These are phyloP conservation scores for Camponotus floridanus DNA, from an alignment of 1,140 invertebrate genomes.

Conservation along the genomic window DNA sequence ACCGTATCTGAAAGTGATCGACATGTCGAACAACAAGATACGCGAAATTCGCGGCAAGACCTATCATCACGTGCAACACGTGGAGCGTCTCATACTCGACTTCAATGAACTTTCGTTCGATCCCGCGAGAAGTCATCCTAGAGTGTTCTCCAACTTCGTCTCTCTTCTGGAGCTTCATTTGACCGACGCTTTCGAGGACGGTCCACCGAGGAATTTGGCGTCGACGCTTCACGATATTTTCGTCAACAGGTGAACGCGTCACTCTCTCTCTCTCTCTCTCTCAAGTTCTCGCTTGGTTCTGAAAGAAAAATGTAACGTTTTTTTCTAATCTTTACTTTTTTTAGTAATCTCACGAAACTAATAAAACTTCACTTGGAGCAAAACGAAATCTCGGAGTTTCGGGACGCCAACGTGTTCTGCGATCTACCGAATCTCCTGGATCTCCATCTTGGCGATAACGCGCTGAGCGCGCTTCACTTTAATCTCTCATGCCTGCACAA, in stretches of 20 bases:
- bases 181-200: conserved; percentile 92
- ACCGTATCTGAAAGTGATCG: conserved; percentile 89
- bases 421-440: conserved; percentile 89
- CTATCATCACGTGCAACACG: conserved; percentile 91
- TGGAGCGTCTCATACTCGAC: conserved; percentile 91
- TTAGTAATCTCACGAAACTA: conserved; percentile 88
- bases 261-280: not conserved
- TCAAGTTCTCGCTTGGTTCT: no score
- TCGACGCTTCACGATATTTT: conserved; percentile 91
- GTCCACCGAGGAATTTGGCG: conserved; percentile 88
- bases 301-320: not conserved
- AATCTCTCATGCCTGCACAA: conserved; percentile 90
- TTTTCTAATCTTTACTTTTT: not conserved
- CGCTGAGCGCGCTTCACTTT: conserved; percentile 88
- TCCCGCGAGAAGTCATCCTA: conserved; percentile 89
- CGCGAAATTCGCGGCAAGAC: conserved; percentile 91
- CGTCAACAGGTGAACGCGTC: conserved; percentile 86
- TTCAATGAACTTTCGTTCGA: conserved; percentile 90
- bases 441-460: conserved; percentile 90
- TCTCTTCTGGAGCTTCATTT: conserved; percentile 91
- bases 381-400: conserved; percentile 91
- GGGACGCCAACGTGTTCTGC: conserved; percentile 90
- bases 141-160: conserved; percentile 93
- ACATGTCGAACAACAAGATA: conserved; percentile 93
- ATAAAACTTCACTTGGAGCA: conserved; percentile 92